A percentile compares a stretch with the other conserved stretches of the same genome.
Conservation (phyloP, 2,888 invertebrate species). For the Mechanitis mazaeus region DNA sequence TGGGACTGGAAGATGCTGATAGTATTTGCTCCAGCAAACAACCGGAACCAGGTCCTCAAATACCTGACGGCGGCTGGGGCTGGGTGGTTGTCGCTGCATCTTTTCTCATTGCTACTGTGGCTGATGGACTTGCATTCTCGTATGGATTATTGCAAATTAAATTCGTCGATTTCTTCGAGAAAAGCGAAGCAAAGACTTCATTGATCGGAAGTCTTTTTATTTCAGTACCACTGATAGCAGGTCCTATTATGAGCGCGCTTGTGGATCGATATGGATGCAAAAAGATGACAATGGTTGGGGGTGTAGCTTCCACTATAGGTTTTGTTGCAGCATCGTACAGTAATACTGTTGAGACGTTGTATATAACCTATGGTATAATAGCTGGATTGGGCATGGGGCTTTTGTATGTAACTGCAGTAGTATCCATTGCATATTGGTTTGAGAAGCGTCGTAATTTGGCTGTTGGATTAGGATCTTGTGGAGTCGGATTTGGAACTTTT, state of each 20-base stretch:
- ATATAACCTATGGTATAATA: slow-evolving; percentile 89
- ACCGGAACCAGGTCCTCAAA: slow-evolving; percentile 70
- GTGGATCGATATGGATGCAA: slow-evolving; percentile 91
- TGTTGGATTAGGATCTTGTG: slow-evolving; percentile 91
- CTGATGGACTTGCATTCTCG: slow-evolving; percentile 94
- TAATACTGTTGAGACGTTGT: slow-evolving; percentile 84
- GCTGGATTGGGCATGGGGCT: slow-evolving; percentile 90
- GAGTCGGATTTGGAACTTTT: slow-evolving; percentile 93
- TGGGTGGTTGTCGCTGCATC: slow-evolving; percentile 94
- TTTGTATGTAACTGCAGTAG: slow-evolving; percentile 92
- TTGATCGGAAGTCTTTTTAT: slow-evolving; percentile 93
- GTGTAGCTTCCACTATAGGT: slow-evolving; percentile 82
- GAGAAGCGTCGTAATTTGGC: slow-evolving; percentile 91
- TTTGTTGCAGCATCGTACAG: slow-evolving; percentile 85
- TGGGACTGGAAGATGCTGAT: slow-evolving; percentile 71
- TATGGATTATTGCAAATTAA: slow-evolving; percentile 92
- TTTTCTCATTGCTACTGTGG: slow-evolving; percentile 89
- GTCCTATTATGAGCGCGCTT: slow-evolving; percentile 89
- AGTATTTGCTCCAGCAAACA: slow-evolving; percentile 66
- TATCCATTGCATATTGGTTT: slow-evolving; percentile 95
- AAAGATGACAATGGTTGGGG: slow-evolving; percentile 84
- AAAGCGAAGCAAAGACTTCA: slow-evolving; percentile 89
- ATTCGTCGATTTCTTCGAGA: slow-evolving; percentile 84
- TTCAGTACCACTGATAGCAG: slow-evolving; percentile 90
- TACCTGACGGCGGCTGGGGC: slow-evolving; percentile 93